Base-by-base conservation (phyloP, 2,888 invertebrate species). In the Noctua janthina region DNA sequence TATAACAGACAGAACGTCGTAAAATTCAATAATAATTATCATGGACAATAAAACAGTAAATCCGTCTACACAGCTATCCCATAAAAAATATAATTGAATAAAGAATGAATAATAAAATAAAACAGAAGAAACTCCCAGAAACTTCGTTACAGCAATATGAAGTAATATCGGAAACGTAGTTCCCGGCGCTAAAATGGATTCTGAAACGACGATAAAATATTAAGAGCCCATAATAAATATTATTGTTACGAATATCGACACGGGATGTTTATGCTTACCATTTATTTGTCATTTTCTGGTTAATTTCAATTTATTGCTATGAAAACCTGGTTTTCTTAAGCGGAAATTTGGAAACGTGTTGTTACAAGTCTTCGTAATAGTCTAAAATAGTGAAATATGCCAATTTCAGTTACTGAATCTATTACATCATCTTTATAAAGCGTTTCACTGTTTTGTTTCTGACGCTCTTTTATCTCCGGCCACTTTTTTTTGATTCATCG, bases 151-250 rank as follows among this genome's bases (percentile, higher is more conserved):
- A 80, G 73, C 59, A 68, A 59, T 39, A 71, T 49, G 39, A 69
- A 69, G 35, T 68, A 54, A 69, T 72, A 82, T 71, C 23, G 54
- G 35, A 76, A 70, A 74, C 49, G 20, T 62, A 59, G 54, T 74
- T 62, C 56, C 35, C 35, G 35, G 23, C 23, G 20, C 46, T 82
- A 20, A 29, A 82, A 87, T 80, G 76, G 76, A 70, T 74, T 43
- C 69, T 68, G 17, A 83, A 81, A 66, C 59, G 68, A 59, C 80
- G 56, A 79, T 88, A 88, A 87, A 88, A 88, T 84, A 62, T 86
- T 86, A 72, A 84, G 84, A 79, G 75, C 70, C 49, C 39, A 7
- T 82, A 84, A 86, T 78, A 83, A 86, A 85, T 77, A 68, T 78
- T 76, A 81, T 79, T 75, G 77, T 73, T 76, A 70, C 59, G 64